Evolutionary conservation across 2,113 vertebrate species (phyloP).

Genomic region (Megaceryle maxima): DNA sequence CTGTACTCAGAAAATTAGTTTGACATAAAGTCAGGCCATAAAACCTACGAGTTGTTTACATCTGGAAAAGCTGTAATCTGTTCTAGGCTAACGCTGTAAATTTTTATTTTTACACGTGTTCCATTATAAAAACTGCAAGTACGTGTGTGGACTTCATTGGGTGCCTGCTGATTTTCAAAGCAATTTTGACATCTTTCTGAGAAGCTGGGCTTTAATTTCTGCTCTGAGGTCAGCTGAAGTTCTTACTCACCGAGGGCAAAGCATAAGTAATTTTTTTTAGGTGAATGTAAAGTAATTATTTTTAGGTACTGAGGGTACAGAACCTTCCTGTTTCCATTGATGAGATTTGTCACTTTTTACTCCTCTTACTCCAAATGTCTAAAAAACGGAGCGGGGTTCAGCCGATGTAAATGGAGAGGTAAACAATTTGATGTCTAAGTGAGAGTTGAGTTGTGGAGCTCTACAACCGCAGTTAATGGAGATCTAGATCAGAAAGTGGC

Average conservation of each 20-base stretch:
- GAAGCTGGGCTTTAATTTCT: not conserved
- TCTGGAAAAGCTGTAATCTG: not conserved
- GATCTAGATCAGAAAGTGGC: not conserved
- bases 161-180: constrained; percentile 1
- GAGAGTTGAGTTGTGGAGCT: not conserved
- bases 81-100: not conserved
- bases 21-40: constrained; percentile 24
- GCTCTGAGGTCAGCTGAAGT: not conserved
- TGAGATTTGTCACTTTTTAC: not conserved
- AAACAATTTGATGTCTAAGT: not conserved
- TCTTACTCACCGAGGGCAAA: not conserved
- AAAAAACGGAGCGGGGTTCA: not conserved
- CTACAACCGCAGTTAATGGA: not conserved
- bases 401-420: not conserved
- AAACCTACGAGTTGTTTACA: not conserved
- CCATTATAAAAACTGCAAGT: not conserved
- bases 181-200: not conserved
- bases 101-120: constrained; percentile 14
- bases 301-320: not conserved
- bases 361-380: not conserved
- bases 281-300: not conserved
- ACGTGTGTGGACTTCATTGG: not conserved
- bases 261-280: not conserved
- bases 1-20: constrained; percentile 35
- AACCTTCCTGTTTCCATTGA: not conserved